phyloP scores from a whole-genome alignment of 2,113 vertebrate genomes.

The Pao palembangensis region DNA sequence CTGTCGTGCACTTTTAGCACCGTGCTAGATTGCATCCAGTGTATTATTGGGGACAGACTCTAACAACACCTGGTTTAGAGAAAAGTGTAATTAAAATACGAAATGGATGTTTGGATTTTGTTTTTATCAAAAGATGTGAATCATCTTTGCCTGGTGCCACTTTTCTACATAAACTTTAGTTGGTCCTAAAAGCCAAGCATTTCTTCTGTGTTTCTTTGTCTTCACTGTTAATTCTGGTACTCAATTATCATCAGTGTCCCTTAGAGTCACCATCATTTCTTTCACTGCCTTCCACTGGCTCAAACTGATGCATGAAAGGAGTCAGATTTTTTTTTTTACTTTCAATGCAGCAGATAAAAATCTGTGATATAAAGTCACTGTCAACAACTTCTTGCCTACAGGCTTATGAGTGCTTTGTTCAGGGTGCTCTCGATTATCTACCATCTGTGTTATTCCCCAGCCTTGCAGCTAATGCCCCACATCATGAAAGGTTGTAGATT shows the following conservation, averaged over 20 bases:
- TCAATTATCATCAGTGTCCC: constrained; percentile 52
- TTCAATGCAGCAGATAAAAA: constrained; percentile 30
- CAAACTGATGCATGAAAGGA: constrained; percentile 28
- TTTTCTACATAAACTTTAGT: constrained; percentile 20
- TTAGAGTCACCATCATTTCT: constrained; percentile 60
- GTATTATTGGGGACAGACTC: too few species aligned
- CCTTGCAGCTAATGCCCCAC: constrained; percentile 14
- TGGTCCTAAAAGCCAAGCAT: constrained; percentile 30
- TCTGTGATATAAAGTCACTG: constrained; percentile 40
- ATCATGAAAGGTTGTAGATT: constrained; percentile 21
- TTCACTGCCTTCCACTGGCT: constrained; percentile 39
- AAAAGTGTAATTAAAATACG: not conserved
- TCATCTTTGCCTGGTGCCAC: constrained; percentile 8
- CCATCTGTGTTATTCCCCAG: constrained; percentile 46
- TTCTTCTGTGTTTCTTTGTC: constrained; percentile 30
- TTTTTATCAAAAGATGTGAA: constrained; percentile 9
- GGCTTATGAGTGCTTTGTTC: constrained; percentile 13
- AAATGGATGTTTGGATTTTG: not conserved
- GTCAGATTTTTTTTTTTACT: constrained; percentile 36
- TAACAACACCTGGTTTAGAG: not conserved
- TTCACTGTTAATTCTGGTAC: constrained; percentile 48
- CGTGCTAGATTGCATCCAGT: too few species aligned
- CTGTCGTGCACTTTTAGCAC: too few species aligned
- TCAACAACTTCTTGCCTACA: constrained; percentile 25
- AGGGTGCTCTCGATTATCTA: constrained; percentile 28